Evolutionary conservation across 2,113 vertebrate species (phyloP).

Genomic region (Caracal caracal): DNA sequence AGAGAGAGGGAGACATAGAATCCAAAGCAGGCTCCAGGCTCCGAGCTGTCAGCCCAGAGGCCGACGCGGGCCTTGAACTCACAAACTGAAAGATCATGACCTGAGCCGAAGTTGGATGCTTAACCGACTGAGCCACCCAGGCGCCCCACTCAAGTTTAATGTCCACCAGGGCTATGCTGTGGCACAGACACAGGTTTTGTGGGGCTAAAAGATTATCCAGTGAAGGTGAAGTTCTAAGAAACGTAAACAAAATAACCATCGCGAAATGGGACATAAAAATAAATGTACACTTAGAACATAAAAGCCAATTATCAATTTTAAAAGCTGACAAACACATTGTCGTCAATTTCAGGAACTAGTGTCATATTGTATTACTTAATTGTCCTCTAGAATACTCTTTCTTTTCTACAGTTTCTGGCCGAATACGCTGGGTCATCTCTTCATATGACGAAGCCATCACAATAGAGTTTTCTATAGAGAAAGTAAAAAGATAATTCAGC

Average conservation of each 20-base stretch:
- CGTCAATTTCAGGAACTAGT: neutral
- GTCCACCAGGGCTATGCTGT: neutral
- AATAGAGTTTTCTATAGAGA: neutral
- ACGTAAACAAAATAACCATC: neutral
- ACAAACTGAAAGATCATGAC: too few species aligned
- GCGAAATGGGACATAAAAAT: neutral
- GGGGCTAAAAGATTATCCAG: neutral
- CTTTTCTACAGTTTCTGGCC: neutral
- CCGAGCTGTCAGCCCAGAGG: too few species aligned
- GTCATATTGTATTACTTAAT: neutral
- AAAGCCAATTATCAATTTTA: neutral
- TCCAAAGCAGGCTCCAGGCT: too few species aligned
- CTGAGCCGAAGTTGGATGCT: too few species aligned
- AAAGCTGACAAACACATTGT: neutral
- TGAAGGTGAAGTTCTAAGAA: neutral
- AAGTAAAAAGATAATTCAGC: neutral
- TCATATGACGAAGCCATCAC: neutral
- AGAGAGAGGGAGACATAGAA: too few species aligned
- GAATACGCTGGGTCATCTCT: neutral
- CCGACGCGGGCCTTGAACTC: rapidly evolving
- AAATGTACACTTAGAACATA: neutral
- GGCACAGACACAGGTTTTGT: neutral
- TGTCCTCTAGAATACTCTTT: neutral
- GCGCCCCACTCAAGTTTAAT: neutral
- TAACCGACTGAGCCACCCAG: too few species aligned